Percentiles rank a stretch among this genome's conserved stretches.
phyloP scores from a whole-genome alignment of 2,113 vertebrate species.

The Myanophis thanlyinensis region DNA sequence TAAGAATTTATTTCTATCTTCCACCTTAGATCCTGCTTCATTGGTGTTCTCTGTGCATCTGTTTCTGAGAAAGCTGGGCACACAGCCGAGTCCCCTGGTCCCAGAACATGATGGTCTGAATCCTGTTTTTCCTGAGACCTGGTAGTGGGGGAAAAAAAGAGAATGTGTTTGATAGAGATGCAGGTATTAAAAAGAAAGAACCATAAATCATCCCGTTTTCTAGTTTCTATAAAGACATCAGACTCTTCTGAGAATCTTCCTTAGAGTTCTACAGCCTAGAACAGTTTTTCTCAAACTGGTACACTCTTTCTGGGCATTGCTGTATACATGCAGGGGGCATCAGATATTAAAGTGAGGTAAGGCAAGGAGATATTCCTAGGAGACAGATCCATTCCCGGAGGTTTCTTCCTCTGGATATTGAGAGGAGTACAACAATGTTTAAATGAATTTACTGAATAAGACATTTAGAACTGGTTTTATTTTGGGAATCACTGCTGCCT shows the following conservation, averaged over 20 bases:
- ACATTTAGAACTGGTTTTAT: neutral
- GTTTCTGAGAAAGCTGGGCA: neutral
- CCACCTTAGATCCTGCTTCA: neutral
- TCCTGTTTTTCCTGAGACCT: neutral
- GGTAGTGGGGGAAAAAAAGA: neutral
- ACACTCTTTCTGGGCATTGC: neutral
- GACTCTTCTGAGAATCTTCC: neutral
- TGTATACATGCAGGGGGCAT: neutral
- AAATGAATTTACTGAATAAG: neutral
- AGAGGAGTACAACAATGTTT: neutral
- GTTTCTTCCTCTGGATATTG: neutral
- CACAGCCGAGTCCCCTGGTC: neutral
- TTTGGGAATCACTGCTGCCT: neutral
- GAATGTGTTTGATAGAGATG: neutral
- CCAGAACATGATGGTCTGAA: neutral
- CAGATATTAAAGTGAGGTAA: neutral
- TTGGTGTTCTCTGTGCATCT: neutral
- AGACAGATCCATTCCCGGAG: neutral
- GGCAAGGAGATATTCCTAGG: neutral
- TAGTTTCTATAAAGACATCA: neutral
- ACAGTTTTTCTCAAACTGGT: neutral
- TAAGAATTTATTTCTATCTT: neutral
- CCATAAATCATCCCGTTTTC: neutral
- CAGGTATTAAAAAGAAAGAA: neutral
- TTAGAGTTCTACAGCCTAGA: neutral